A percentile compares a stretch with the other conserved stretches of the same genome.
phyloP scores from a whole-genome alignment of 2,888 invertebrate species.

The Ganaspis brasiliensis region DNA sequence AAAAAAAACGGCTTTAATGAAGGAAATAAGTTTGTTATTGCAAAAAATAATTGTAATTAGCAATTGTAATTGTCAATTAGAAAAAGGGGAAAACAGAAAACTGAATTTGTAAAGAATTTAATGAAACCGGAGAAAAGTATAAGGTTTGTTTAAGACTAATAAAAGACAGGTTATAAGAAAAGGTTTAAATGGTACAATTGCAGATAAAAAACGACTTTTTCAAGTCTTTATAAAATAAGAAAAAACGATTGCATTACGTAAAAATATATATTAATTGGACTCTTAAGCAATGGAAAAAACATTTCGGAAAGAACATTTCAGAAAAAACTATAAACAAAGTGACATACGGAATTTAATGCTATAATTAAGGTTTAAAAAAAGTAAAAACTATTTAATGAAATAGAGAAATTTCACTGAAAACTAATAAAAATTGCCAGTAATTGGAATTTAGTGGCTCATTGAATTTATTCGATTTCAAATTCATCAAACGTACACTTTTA shows the following conservation, averaged over 20 bases:
- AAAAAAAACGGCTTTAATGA: no score
- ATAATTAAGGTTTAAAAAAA: no score
- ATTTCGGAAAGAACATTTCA: constrained; percentile 47
- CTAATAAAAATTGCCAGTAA: no score
- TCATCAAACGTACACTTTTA: no score
- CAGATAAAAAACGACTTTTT: not conserved
- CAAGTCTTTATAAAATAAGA: not conserved
- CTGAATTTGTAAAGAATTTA: constrained; percentile 1
- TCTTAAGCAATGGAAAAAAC: constrained; percentile 47
- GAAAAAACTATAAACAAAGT: not conserved
- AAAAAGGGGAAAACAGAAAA: not conserved
- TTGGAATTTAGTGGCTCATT: no score
- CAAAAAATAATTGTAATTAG: no score
- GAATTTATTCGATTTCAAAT: no score
- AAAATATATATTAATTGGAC: constrained; percentile 54
- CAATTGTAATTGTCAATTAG: no score
- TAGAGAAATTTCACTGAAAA: no score
- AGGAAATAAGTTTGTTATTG: no score
- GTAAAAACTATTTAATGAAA: no score
- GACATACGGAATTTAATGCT: no score
- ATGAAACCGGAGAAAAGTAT: not conserved
- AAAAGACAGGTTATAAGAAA: not conserved
- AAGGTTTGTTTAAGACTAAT: not conserved
- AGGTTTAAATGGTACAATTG: not conserved
- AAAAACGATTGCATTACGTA: constrained; percentile 45